phyloP scores from a whole-genome alignment of 2,797 vertebrate species.

The Smutsia gigantea region DNA sequence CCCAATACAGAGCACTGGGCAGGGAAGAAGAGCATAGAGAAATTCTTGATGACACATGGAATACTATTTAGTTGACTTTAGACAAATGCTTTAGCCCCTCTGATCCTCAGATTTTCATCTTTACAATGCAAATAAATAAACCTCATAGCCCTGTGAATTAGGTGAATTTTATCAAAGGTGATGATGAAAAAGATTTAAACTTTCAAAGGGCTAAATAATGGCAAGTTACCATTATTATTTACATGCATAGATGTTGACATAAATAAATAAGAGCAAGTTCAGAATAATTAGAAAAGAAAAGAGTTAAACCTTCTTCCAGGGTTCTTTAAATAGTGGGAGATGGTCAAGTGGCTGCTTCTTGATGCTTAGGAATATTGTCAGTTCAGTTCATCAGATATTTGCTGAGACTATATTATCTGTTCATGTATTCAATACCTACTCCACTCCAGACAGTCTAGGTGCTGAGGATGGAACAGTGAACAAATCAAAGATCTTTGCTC shows the following conservation, averaged over 20 bases:
- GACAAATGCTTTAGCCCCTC: not conserved
- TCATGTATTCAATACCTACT: not conserved
- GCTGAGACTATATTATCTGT: not conserved
- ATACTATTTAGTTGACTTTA: not conserved
- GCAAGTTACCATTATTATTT: not conserved
- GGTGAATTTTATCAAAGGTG: not conserved
- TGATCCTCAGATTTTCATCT: not conserved
- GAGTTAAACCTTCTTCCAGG: not conserved
- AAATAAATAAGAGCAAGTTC: not conserved
- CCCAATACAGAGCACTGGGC: not conserved
- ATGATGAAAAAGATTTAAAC: not conserved
- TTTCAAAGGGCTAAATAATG: not conserved
- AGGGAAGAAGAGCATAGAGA: not conserved
- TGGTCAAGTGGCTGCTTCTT: not conserved
- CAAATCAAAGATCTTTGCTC: not conserved
- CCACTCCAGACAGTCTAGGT: not conserved
- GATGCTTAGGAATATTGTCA: not conserved
- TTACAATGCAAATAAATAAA: constrained; percentile 13
- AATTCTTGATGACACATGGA: not conserved
- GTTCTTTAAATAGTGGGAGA: not conserved
- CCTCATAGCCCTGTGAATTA: not conserved
- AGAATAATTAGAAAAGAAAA: not conserved
- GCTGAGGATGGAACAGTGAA: not conserved
- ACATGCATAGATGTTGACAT: not conserved
- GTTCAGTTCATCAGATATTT: not conserved